phyloP scores from a whole-genome alignment of 2,888 invertebrate genomes.

The Apodemia duryi region DNA sequence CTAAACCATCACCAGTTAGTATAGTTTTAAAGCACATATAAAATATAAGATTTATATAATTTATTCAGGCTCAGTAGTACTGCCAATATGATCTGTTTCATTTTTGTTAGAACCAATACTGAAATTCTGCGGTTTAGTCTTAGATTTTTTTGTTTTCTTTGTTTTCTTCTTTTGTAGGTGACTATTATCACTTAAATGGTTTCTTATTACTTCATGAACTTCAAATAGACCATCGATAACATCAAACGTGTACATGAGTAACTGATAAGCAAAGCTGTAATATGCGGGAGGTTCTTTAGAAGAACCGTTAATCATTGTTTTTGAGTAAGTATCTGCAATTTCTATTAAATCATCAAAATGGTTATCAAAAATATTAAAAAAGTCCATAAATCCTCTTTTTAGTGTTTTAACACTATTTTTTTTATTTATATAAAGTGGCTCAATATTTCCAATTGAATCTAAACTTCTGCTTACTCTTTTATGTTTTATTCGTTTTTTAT shows the following conservation, averaged over 20 bases:
- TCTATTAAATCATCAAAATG: slow-evolving; percentile 42
- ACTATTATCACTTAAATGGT: slow-evolving; percentile 33
- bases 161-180: slow-evolving; percentile 33
- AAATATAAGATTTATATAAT: neutral
- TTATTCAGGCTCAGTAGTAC: neutral
- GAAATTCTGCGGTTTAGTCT: slow-evolving; percentile 7
- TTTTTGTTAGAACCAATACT: slow-evolving; percentile 4
- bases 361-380: slow-evolving; percentile 43
- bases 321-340: slow-evolving; percentile 44
- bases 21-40: slow-evolving; percentile 13
- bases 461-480: slow-evolving; percentile 46
- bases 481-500: slow-evolving; percentile 34
- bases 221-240: slow-evolving; percentile 53
- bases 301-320: slow-evolving; percentile 43
- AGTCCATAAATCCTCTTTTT: slow-evolving; percentile 40
- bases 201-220: slow-evolving; percentile 44
- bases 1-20: slow-evolving; percentile 30
- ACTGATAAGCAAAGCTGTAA: slow-evolving; percentile 51
- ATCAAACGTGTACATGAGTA: slow-evolving; percentile 55
- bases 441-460: neutral
- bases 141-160: slow-evolving; percentile 25
- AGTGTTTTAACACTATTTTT: slow-evolving; percentile 3
- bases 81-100: neutral
- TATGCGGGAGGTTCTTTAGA: slow-evolving; percentile 49
- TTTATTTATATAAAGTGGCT: slow-evolving; percentile 13